Conservation (phyloP, 2,797 vertebrate genomes). For the Hippocampus kuda region DNA sequence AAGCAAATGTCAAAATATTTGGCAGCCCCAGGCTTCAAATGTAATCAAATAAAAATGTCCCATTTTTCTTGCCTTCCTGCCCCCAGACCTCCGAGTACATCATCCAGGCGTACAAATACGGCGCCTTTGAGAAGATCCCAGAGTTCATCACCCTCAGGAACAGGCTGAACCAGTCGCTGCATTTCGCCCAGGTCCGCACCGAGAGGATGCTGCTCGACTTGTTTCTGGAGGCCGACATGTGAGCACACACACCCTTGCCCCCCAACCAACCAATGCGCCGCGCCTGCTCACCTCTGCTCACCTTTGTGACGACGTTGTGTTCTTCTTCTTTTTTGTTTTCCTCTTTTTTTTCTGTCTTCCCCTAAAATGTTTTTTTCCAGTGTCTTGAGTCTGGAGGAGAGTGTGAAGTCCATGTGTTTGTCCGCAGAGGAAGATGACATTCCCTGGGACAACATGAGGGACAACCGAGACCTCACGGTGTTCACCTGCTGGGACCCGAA, state of each 20-base stretch:
- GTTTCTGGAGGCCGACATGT: conserved; percentile 93
- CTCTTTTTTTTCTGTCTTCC: neutral
- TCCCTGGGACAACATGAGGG: conserved; percentile 85
- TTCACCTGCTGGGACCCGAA: conserved; percentile 90
- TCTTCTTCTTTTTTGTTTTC: neutral
- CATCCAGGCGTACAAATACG: conserved; percentile 98
- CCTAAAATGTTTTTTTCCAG: conserved; percentile 21
- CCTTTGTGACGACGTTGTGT: neutral
- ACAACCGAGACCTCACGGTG: conserved; percentile 94
- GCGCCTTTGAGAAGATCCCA: conserved; percentile 98
- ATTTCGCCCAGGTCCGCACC: conserved; percentile 94
- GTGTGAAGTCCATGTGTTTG: conserved; percentile 89
- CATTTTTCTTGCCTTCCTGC: no score
- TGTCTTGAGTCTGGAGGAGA: conserved; percentile 83
- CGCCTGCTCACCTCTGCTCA: neutral
- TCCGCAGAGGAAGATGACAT: conserved; percentile 94
- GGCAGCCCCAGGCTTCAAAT: no score
- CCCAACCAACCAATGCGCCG: no score
- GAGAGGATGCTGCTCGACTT: conserved; percentile 94
- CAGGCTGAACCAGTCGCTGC: conserved; percentile 90
- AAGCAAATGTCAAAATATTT: no score
- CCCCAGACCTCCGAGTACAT: conserved; percentile 98
- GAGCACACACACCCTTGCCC: conserved; percentile 47
- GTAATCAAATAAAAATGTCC: no score
- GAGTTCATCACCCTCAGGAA: conserved; percentile 97